Evolutionary conservation across 2,888 invertebrate species (phyloP).

Genomic region (Drosophila prostipennis): DNA sequence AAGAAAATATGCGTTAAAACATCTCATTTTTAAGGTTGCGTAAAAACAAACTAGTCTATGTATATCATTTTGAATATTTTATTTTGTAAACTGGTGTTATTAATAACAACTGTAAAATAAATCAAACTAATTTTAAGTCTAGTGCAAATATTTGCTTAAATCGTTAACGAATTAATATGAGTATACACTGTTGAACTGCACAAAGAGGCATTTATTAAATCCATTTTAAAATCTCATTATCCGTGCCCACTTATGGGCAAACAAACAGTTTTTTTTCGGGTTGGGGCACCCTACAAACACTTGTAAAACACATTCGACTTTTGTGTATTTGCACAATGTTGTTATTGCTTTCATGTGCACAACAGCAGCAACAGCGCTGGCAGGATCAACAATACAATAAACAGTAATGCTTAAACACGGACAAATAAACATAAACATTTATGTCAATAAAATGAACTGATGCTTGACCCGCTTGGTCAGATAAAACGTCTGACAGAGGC

Average conservation of each 20-base stretch:
- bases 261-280: conserved; percentile 17
- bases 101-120: no score
- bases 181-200: conserved; percentile 34
- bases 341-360: conserved; percentile 43
- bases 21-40: no score
- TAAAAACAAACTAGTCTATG: no score
- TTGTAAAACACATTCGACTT: conserved; percentile 56
- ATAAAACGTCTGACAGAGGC: conserved; percentile 55
- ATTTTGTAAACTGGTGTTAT: no score
- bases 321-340: conserved; percentile 40
- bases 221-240: conserved; percentile 45
- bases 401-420: conserved; percentile 70
- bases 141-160: not conserved
- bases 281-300: conserved; percentile 18
- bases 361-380: conserved; percentile 47
- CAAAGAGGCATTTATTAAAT: conserved; percentile 56
- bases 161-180: conserved; percentile 31
- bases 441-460: conserved; percentile 77
- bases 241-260: conserved; percentile 30
- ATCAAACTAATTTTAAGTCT: no score
- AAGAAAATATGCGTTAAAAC: no score
- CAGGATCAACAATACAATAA: conserved; percentile 59
- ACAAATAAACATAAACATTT: conserved; percentile 76
- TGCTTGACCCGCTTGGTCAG: conserved; percentile 70
- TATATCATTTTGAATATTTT: no score